A percentile compares a stretch with the other conserved stretches of the same genome.
Conservation (phyloP, 1,140 invertebrate species). For the Cheumatopsyche charites region DNA sequence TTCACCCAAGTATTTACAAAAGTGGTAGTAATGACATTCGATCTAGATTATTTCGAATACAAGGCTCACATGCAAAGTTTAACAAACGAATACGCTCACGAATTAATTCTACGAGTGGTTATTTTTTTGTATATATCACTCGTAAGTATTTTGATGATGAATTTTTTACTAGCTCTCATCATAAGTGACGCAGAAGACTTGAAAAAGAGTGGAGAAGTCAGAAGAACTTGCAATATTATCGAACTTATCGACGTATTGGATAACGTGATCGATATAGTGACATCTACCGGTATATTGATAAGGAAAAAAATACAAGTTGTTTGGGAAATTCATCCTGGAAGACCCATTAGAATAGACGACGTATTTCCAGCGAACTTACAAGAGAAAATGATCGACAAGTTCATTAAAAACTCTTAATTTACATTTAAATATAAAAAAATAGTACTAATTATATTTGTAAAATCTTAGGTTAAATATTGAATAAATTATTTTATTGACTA, state of each 20-base stretch:
- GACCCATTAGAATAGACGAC: neutral
- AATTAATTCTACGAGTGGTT: conserved; percentile 57
- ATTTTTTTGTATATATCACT: conserved; percentile 66
- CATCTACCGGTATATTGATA: neutral
- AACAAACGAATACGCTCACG: too few species aligned
- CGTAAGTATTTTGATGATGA: conserved; percentile 68
- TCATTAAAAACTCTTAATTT: neutral
- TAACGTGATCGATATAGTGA: conserved; percentile 47
- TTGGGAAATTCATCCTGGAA: neutral
- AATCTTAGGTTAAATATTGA: too few species aligned
- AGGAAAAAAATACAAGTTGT: neutral
- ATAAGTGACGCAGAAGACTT: conserved; percentile 69
- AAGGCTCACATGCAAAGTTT: too few species aligned
- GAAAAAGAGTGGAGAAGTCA: conserved; percentile 61
- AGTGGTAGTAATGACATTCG: conserved; percentile 65
- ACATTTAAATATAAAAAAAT: too few species aligned
- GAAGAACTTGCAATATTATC: conserved; percentile 57
- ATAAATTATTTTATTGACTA: too few species aligned
- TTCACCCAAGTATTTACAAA: conserved; percentile 61
- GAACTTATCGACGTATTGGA: conserved; percentile 58
- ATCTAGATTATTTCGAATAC: too few species aligned
- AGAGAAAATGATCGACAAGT: neutral
- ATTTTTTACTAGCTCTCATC: conserved; percentile 67
- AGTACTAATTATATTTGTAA: too few species aligned
- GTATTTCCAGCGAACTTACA: neutral